phyloP scores from a whole-genome alignment of 2,797 vertebrate genomes.

The Lacerta bilineata region DNA sequence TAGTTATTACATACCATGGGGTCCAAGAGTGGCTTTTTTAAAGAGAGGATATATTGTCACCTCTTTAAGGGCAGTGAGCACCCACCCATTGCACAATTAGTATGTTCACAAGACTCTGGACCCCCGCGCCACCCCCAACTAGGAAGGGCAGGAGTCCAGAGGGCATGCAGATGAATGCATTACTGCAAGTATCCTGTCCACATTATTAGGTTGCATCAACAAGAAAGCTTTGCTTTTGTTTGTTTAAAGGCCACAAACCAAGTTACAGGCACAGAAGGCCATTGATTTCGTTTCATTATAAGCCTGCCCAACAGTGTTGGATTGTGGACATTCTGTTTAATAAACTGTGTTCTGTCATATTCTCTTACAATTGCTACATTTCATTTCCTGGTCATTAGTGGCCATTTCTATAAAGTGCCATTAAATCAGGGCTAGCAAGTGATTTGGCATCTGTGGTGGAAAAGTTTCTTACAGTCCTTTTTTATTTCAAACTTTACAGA shows the following conservation, averaged over 20 bases:
- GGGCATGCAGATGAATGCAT: too few relatives aligned
- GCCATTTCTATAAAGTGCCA: neutral
- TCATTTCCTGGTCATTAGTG: neutral
- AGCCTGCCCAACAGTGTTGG: neutral
- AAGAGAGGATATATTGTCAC: too few relatives aligned
- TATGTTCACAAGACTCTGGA: too few relatives aligned
- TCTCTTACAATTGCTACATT: neutral
- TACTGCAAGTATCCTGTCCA: neutral
- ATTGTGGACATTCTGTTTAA: neutral
- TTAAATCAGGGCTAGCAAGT: neutral
- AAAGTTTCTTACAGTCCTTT: neutral
- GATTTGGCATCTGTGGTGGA: neutral
- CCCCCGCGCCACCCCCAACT: too few relatives aligned
- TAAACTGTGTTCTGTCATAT: neutral
- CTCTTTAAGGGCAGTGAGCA: too few relatives aligned
- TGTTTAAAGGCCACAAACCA: neutral
- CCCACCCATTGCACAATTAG: too few relatives aligned
- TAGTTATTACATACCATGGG: too few relatives aligned
- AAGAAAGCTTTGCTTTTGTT: neutral
- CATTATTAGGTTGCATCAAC: neutral
- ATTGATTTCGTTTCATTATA: neutral
- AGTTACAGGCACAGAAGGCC: neutral
- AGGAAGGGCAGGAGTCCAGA: too few relatives aligned
- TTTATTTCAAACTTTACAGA: too few relatives aligned
- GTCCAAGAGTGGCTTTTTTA: too few relatives aligned